phyloP scores from a whole-genome alignment of 2,113 vertebrate genomes.

The Motacilla tschutschensis region DNA sequence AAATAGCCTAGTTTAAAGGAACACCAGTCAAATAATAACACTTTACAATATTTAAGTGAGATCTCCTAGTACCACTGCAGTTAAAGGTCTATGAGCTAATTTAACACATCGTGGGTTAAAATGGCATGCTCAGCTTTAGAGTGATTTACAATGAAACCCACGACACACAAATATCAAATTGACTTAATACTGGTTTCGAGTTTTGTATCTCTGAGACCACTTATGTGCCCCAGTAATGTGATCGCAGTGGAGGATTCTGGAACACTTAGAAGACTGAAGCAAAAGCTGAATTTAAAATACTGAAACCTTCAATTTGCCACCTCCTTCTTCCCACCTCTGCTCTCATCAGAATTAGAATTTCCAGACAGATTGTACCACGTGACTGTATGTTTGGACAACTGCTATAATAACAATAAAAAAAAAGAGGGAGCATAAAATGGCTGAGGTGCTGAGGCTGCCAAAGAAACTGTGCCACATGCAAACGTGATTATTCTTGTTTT shows the following conservation, averaged over 20 bases:
- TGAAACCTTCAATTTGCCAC: slow-evolving; percentile 54
- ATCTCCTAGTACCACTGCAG: neutral
- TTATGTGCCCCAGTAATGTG: neutral
- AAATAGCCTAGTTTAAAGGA: slow-evolving; percentile 1
- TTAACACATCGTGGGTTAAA: neutral
- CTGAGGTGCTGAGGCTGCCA: slow-evolving; percentile 29
- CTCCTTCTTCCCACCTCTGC: slow-evolving; percentile 46
- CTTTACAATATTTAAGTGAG: neutral
- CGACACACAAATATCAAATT: neutral
- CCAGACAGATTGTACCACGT: slow-evolving; percentile 39
- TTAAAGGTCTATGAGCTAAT: neutral
- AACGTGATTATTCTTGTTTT: slow-evolving; percentile 25
- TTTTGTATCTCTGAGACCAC: slow-evolving; percentile 14
- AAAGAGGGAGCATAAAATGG: neutral
- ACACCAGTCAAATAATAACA: neutral
- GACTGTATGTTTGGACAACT: slow-evolving; percentile 56
- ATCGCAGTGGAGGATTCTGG: neutral
- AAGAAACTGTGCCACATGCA: slow-evolving; percentile 18
- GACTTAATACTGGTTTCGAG: slow-evolving; percentile 12
- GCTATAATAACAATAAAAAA: slow-evolving; percentile 24
- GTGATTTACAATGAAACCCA: slow-evolving; percentile 1
- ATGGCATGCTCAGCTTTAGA: neutral
- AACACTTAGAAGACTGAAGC: slow-evolving; percentile 9
- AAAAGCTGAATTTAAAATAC: slow-evolving; percentile 44
- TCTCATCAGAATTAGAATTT: slow-evolving; percentile 55